Base-by-base conservation (phyloP, 2,888 invertebrate genomes). In the Drosophila vallismaia region DNA sequence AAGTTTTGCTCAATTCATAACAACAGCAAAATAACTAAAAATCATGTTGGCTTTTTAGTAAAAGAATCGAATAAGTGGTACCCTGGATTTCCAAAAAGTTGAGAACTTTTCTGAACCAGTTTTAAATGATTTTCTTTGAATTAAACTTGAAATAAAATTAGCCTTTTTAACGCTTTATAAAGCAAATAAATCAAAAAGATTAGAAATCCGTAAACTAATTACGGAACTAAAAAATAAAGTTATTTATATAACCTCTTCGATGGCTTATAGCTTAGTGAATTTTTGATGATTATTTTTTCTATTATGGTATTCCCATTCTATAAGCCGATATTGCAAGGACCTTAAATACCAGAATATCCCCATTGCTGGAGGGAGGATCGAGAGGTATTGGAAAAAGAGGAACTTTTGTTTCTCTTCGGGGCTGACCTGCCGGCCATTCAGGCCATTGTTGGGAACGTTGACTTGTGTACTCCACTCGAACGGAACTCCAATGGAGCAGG, bases 1-100 rank as follows among this genome's bases (percentile, higher is more conserved):
- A 84, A 84, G 75, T 84, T 84, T 44, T 71, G 58, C n/a, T 24
- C 42, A 55, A 77, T 76, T 79, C 64, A 72, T 58, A 5, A 28
- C 4, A 28, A 28, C 28, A 28, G 28, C 28, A 28, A 28, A 28
- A 24, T 7, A 44, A 24, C 54, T 64, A 75, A 71, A 44, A 44
- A 19, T 26, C 24, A 24, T 10, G 10, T 9, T 24, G 9, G 40
- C 19, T n/a, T n/a, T n/a, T 33, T 33, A 36, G 5, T 5, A 36
- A 5, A 6, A 6, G n/a, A 36, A 36, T n/a, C 8, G 45, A 53
- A 7, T 53, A 1, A 7, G 2, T 10, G 0, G 14, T 38, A 10
- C 51, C 42, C 24, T 1, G n/a, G n/a, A 5, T 3, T n/a, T 8
- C 8, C 1, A 31, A 33, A 10, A 33, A 9, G 2, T 3, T 9